Evolutionary conservation across 2,888 invertebrate species (phyloP), one percentile per base, ranked within the genome.

Genomic region (Drosophila bunnanda): DNA sequence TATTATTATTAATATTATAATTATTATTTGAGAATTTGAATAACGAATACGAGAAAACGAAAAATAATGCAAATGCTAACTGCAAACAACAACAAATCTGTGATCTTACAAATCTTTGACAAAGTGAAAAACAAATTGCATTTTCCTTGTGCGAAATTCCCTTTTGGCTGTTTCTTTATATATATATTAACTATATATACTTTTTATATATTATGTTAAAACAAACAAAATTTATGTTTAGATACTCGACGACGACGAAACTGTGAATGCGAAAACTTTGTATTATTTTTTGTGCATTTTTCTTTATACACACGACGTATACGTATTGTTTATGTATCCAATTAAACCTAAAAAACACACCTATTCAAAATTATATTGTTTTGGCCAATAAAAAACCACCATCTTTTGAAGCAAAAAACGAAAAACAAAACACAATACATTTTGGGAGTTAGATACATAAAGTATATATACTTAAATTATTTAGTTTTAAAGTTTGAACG

Each of bases 71-170:
- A 90, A 89, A 82, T 84, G 78, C 75, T 74, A 75, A 78, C 48
- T 32, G 48, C 48, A 50, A 50, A 50, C 48, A 87, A 50, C 48
- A 87, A 82, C 89, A 89, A 92, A 90, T 50, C 91, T 92, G 92
- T 92, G 92, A 91, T 91, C 91, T 91, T 81, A 73, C 71, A 82
- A 79, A 79, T 73, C 70, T 80, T 82, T 79, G 72, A 82, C 77
- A 80, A 67, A 69, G 55, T 78, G 69, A 81, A 75, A 75, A 79
- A 65, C 43, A 79, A 65, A 77, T 75, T 82, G 62, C 58, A 77
- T 76, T 80, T 74, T 74, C 78, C 80, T 82, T 88, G 70, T 80
- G 78, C 86, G 75, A 91, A 89, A 90, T 88, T 86, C 64, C 75
- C 67, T 80, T 88, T 89, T 78, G 81, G 85, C 78, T 89, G 59